These are phyloP conservation scores for Torymus texanus DNA, from an alignment of 2,888 invertebrate species.

Conservation along the genomic window DNA sequence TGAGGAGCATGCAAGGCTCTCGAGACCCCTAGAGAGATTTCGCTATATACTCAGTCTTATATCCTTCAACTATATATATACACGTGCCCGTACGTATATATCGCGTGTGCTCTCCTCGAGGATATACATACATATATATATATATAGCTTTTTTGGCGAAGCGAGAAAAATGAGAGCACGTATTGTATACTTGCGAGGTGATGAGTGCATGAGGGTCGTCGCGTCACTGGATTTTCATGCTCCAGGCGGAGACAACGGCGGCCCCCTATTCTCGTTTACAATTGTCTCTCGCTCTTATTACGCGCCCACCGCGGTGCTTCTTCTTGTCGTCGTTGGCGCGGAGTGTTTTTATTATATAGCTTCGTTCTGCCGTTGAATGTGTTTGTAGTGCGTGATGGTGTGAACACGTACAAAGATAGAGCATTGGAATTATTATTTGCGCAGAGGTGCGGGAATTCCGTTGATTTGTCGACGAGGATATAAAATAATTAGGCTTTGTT, in stretches of 20 bases:
- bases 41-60: background rate
- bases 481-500: too few species aligned
- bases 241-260: background rate
- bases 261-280: constrained; percentile 41
- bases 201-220: constrained; percentile 22
- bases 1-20: constrained; percentile 69
- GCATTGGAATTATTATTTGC: too few species aligned
- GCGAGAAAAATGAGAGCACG: background rate
- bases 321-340: too few species aligned
- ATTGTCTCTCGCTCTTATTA: constrained; percentile 32
- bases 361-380: too few species aligned
- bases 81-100: background rate
- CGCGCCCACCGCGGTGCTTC: background rate
- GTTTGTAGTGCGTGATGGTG: too few species aligned
- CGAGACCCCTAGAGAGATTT: too few species aligned
- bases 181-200: constrained; percentile 5
- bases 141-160: background rate
- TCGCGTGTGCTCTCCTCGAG: too few species aligned
- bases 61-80: background rate
- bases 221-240: background rate
- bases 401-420: too few species aligned
- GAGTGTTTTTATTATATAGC: too few species aligned
- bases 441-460: too few species aligned
- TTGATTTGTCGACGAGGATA: too few species aligned
- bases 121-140: too few species aligned